These are phyloP conservation scores for Caenorhabditis virilis DNA, from an alignment of 2,888 invertebrate genomes.

Conservation along the genomic window DNA sequence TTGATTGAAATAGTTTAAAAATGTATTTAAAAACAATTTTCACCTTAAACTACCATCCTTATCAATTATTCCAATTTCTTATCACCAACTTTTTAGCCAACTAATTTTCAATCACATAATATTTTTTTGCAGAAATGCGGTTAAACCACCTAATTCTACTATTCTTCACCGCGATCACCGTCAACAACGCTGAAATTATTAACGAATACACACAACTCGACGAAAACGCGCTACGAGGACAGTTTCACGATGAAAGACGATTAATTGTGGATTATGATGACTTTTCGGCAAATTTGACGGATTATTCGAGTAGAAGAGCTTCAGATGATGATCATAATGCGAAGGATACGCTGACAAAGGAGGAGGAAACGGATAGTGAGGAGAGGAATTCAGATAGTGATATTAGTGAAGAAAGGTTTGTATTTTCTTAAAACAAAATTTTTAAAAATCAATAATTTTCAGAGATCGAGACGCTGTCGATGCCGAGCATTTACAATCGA, in stretches of 20 bases:
- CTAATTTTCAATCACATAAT: background rate
- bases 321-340: constrained; percentile 28
- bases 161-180: constrained; percentile 3
- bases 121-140: constrained; percentile 12
- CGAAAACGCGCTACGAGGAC: constrained; percentile 15
- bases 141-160: constrained; percentile 16
- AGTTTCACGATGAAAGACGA: constrained; percentile 28
- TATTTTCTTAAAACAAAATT: background rate
- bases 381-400: constrained; percentile 25
- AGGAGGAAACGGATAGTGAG: constrained; percentile 9
- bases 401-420: constrained; percentile 47
- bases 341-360: constrained; percentile 20
- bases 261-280: constrained; percentile 28
- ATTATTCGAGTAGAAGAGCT: constrained; percentile 26
- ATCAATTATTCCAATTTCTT: too few relatives aligned
- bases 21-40: too few relatives aligned
- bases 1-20: too few relatives aligned
- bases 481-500: constrained; percentile 17
- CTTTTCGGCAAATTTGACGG: constrained; percentile 23
- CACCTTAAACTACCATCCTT: too few relatives aligned
- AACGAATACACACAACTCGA: too few relatives aligned
- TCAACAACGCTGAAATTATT: too few relatives aligned
- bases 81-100: background rate
- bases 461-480: constrained; percentile 33
- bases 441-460: background rate